Conservation (phyloP, 2,888 invertebrate genomes). For the Euclidia mi region DNA sequence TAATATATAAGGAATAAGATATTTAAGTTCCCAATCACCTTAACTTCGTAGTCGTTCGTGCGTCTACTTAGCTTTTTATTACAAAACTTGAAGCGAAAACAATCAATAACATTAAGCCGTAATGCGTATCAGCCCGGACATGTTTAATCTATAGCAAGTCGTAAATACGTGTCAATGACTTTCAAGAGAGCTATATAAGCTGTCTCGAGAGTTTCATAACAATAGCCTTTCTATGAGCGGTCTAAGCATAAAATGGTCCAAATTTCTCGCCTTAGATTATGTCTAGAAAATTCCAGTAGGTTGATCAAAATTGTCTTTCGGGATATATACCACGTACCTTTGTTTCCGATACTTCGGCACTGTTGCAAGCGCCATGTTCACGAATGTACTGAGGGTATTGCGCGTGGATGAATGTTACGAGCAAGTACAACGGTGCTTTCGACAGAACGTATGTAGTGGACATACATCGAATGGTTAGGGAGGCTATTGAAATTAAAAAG, state of each 20-base stretch:
- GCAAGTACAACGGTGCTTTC: too few relatives aligned
- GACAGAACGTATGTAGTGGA: too few relatives aligned
- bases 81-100: slow-evolving; percentile 7
- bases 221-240: background rate
- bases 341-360: too few relatives aligned
- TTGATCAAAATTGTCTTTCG: too few relatives aligned
- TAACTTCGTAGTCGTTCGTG: background rate
- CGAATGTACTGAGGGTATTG: too few relatives aligned
- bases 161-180: slow-evolving; percentile 2
- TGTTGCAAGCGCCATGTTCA: too few relatives aligned
- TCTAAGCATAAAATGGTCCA: background rate
- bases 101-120: slow-evolving; percentile 5
- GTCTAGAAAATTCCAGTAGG: background rate
- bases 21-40: too few relatives aligned
- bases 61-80: slow-evolving; percentile 4
- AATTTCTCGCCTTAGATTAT: slow-evolving; percentile 1
- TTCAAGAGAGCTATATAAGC: background rate
- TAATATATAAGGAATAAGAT: too few relatives aligned
- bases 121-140: background rate
- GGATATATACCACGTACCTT: too few relatives aligned
- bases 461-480: too few relatives aligned
- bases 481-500: too few relatives aligned
- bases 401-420: too few relatives aligned
- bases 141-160: slow-evolving; percentile 1
- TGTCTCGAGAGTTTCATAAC: slow-evolving; percentile 2